These are phyloP conservation scores for Trichogramma pretiosum DNA, from an alignment of 1,140 invertebrate genomes.

Conservation along the genomic window DNA sequence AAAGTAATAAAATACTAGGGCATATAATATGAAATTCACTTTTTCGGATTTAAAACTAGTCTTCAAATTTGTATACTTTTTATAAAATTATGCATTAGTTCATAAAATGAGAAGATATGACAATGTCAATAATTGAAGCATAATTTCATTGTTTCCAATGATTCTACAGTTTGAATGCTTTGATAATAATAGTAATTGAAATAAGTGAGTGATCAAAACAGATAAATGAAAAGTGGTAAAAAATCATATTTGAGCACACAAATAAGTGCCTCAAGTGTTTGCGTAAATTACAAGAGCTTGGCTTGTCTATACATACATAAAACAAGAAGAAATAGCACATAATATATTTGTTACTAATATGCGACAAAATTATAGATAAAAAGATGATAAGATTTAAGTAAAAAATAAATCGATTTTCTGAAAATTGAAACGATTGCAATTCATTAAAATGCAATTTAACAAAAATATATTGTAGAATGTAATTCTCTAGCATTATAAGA, in stretches of 20 bases:
- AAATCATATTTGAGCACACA: slow-evolving; percentile 45
- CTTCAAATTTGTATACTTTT: slow-evolving; percentile 17
- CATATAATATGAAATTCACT: slow-evolving; percentile 14
- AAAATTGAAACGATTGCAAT: slow-evolving; percentile 34
- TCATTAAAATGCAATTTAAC: slow-evolving; percentile 31
- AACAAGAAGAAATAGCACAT: slow-evolving; percentile 40
- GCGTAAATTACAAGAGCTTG: slow-evolving; percentile 46
- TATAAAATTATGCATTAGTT: slow-evolving; percentile 18
- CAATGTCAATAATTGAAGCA: slow-evolving; percentile 32
- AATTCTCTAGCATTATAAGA: slow-evolving; percentile 27
- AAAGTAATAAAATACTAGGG: slow-evolving; percentile 22
- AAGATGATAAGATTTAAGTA: slow-evolving; percentile 33
- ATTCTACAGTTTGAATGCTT: slow-evolving; percentile 41
- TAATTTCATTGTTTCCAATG: slow-evolving; percentile 35
- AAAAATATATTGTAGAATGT: slow-evolving; percentile 37
- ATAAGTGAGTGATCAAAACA: slow-evolving; percentile 15
- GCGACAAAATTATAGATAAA: slow-evolving; percentile 39
- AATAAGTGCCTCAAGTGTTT: slow-evolving; percentile 48
- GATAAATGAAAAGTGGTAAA: slow-evolving; percentile 33
- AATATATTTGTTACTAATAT: slow-evolving; percentile 46
- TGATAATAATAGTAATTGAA: slow-evolving; percentile 24
- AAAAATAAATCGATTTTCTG: slow-evolving; percentile 21
- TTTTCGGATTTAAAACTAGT: slow-evolving; percentile 15
- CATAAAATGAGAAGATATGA: slow-evolving; percentile 21
- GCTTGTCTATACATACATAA: slow-evolving; percentile 43